Percentiles rank a stretch among this genome's conserved stretches.
Evolutionary conservation across 1,140 invertebrate species (phyloP).

Genomic region (Holotrichia oblita): DNA sequence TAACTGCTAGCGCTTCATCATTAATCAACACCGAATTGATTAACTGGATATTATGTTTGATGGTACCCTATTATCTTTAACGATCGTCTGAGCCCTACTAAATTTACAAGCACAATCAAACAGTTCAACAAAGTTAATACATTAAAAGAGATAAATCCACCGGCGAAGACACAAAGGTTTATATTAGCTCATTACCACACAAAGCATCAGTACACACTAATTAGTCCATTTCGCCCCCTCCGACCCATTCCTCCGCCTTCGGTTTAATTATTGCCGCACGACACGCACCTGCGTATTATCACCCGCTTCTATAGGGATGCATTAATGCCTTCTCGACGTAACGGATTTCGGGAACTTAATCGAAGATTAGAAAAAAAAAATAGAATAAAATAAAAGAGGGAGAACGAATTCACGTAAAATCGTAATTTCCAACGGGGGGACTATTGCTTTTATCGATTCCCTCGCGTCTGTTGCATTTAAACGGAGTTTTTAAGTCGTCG

Average conservation of each 20-base stretch:
- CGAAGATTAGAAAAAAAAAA: not conserved
- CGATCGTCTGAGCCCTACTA: not conserved
- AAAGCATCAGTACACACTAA: conserved; percentile 2
- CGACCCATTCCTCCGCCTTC: not conserved
- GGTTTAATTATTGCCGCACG: not conserved
- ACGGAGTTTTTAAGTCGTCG: not conserved
- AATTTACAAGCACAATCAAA: conserved; percentile 20
- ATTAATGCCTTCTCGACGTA: not conserved
- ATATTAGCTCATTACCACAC: conserved; percentile 28
- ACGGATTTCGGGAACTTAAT: not conserved
- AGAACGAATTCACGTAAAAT: not conserved
- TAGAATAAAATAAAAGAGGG: no score
- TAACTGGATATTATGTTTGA: not conserved
- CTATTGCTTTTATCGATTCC: not conserved
- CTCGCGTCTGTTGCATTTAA: conserved; percentile 15
- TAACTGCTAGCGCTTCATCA: not conserved
- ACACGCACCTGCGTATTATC: conserved; percentile 17
- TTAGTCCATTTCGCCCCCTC: conserved; percentile 20
- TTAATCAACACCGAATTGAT: not conserved
- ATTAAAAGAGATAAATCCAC: not conserved
- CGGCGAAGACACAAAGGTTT: conserved; percentile 25
- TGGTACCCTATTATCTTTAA: conserved; percentile 1
- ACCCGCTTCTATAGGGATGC: not conserved
- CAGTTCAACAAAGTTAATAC: conserved; percentile 1
- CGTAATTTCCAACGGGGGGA: not conserved